phyloP scores from a whole-genome alignment of 2,797 vertebrate genomes.

The Ctenopoma kingsleyae region DNA sequence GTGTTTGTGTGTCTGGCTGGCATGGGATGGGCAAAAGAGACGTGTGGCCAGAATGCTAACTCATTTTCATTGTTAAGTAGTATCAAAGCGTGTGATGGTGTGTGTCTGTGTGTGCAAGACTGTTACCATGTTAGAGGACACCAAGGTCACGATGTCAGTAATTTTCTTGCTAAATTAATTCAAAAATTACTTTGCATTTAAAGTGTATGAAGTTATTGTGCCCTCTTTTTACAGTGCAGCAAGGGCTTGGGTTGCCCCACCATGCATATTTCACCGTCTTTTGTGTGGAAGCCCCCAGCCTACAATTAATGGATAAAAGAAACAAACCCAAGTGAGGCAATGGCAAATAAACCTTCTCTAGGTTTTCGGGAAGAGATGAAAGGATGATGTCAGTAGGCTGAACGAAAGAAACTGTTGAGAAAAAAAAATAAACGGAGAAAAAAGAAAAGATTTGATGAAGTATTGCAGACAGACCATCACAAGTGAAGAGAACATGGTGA shows the following conservation, averaged over 20 bases:
- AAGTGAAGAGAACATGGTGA: background rate
- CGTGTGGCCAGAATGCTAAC: slow-evolving; percentile 76
- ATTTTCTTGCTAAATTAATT: background rate
- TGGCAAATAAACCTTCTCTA: slow-evolving; percentile 52
- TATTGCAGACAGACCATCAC: background rate
- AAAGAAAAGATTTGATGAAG: slow-evolving; percentile 6
- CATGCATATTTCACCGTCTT: background rate
- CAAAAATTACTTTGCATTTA: slow-evolving; percentile 1
- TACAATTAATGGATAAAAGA: slow-evolving; percentile 47
- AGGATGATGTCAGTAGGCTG: slow-evolving; percentile 43
- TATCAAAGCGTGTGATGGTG: slow-evolving; percentile 41
- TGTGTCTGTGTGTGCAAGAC: slow-evolving; percentile 14
- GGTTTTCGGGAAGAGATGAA: slow-evolving; percentile 60
- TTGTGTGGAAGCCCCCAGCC: slow-evolving; percentile 21
- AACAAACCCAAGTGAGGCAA: slow-evolving; percentile 44
- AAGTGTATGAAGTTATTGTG: background rate
- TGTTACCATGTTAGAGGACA: slow-evolving; percentile 38
- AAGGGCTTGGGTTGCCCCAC: background rate
- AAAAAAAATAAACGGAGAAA: slow-evolving; percentile 4
- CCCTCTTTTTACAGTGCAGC: background rate
- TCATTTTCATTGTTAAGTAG: slow-evolving; percentile 51
- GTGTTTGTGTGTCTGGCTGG: slow-evolving; percentile 65
- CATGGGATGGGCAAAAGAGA: slow-evolving; percentile 43
- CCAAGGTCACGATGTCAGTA: slow-evolving; percentile 12
- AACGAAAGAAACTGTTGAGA: slow-evolving; percentile 10